These are phyloP conservation scores for Drosophila prostipennis DNA, from an alignment of 2,888 invertebrate species.

Conservation along the genomic window DNA sequence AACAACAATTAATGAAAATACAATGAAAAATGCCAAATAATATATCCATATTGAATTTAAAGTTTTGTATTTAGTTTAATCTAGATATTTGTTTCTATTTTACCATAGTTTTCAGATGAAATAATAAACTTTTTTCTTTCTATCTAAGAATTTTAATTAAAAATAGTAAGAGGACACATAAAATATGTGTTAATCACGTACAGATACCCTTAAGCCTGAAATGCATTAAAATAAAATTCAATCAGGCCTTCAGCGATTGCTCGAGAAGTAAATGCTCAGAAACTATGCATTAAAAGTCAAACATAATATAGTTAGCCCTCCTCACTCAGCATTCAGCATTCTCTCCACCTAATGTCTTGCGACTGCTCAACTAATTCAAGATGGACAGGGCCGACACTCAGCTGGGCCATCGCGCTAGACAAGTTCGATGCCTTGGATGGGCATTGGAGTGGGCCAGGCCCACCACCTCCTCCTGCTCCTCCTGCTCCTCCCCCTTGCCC, in stretches of 20 bases:
- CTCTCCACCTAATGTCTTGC: slow-evolving; percentile 27
- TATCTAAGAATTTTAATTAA: no score
- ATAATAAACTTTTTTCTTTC: no score
- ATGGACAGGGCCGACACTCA: slow-evolving; percentile 72
- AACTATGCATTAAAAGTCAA: slow-evolving; percentile 25
- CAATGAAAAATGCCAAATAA: no score
- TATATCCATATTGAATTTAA: no score
- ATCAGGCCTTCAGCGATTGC: background rate
- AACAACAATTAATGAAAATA: no score
- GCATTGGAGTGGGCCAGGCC: slow-evolving; percentile 63
- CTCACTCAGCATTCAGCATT: slow-evolving; percentile 2
- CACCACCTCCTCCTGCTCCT: slow-evolving; percentile 9
- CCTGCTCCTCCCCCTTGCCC: slow-evolving; percentile 11
- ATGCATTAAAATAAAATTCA: background rate
- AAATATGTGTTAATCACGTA: background rate
- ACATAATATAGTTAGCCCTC: slow-evolving; percentile 10
- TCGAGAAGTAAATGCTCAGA: slow-evolving; percentile 9
- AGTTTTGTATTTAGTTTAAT: no score
- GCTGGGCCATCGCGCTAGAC: slow-evolving; percentile 54
- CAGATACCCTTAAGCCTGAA: no score
- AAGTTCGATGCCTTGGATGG: slow-evolving; percentile 79
- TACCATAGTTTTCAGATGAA: no score
- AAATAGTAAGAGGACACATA: no score
- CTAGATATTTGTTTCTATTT: no score
- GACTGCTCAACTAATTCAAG: slow-evolving; percentile 50